Evolutionary conservation across 2,113 vertebrate species (phyloP), one percentile per base, ranked within the genome.

Genomic region (Rhabdornis inornatus): DNA sequence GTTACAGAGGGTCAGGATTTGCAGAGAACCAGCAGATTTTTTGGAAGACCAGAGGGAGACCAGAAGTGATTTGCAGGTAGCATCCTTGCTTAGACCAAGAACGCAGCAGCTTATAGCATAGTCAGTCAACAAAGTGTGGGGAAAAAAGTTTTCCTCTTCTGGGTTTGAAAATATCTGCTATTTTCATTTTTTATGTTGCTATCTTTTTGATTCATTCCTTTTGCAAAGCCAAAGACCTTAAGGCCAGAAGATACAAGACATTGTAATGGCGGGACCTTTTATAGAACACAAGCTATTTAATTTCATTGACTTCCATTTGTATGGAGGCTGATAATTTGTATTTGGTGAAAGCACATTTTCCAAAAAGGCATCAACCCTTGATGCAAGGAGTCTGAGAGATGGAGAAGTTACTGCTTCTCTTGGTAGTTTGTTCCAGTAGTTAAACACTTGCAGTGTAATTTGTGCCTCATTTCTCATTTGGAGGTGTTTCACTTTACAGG

Each of bases 381-480:
- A 77, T 30, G 20, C 79, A 66, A 95, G 60, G 27, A 90, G 20
- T 57, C 59, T 49, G 60, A 79, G 39, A 89, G 42, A 65, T 30
- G n/a, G 56, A 92, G 49, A 83, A 83, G 59, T 87, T 87, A 65
- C 49, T 72, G 65, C 49, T 83, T 76, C 59, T 72, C 53, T 50
- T 85, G 33, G 63, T 80, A 77, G 55, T 90, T 95, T 95, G 53
- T 92, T 92, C 78, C 75, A 77, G 55, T 80, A 82, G 65, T 79
- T 87, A 85, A 95, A 87, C 70, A 56, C 50, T 78, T 65, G 50
- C 57, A 79, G n/a, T 52, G n/a, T 76, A 61, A 89, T 89, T 76
- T 94, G 42, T 89, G 49, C 44, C 59, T 80, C 50, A 50, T 87
- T 91, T 87, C 78, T 83, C 61, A 50, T 77, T 72, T 77, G 63